Evolutionary conservation across 2,797 vertebrate species (phyloP).

Genomic region (Podarcis lilfordi): DNA sequence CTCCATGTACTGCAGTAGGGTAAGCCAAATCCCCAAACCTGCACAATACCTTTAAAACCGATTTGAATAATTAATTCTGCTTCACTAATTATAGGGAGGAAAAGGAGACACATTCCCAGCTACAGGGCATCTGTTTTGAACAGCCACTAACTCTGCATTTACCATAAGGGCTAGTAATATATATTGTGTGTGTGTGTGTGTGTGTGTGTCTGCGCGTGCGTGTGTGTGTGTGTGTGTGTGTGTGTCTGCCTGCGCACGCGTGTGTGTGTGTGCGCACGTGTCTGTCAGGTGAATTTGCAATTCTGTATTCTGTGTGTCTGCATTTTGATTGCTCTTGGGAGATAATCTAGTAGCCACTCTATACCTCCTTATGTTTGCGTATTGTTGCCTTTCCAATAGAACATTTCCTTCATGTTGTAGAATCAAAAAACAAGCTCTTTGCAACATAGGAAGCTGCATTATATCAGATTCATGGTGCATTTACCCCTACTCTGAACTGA

Average conservation of each 20-base stretch:
- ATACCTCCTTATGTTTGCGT: no score
- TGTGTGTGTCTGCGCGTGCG: no score
- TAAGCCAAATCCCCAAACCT: background rate
- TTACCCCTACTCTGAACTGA: background rate
- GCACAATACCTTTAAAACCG: background rate
- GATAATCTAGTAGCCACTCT: background rate
- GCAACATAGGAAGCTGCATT: background rate
- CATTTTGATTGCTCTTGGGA: background rate
- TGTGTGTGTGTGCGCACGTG: fast-evolving
- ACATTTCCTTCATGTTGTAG: background rate
- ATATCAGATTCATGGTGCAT: background rate
- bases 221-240: no score
- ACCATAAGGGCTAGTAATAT: background rate
- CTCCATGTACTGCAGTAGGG: background rate
- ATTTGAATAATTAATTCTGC: background rate
- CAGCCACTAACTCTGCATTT: background rate
- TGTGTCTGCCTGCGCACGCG: no score
- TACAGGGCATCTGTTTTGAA: background rate
- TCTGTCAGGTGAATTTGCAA: background rate
- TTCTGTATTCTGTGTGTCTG: background rate
- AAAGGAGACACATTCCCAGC: background rate
- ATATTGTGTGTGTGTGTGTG: no score
- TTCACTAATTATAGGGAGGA: background rate
- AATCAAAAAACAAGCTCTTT: background rate
- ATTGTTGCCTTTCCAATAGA: background rate